Base-by-base conservation (phyloP, 2,797 vertebrate genomes). In the Enteromius viviparus region DNA sequence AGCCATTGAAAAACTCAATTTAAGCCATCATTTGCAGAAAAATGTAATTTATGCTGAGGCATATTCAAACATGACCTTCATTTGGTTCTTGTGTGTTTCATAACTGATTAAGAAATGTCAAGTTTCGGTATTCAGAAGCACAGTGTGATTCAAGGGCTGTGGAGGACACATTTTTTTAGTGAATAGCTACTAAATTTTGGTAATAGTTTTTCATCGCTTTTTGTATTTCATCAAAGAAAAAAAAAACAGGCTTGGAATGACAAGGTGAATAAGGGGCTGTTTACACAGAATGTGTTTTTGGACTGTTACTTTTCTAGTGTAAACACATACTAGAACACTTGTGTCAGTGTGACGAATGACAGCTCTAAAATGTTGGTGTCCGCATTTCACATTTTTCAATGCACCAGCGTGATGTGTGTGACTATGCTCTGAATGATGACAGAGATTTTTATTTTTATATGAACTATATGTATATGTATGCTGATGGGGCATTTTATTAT, bases 401-500 rank as follows among this genome's bases (percentile, higher is more conserved):
- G 58, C 11, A 60, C 58, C 26, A 1, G 4, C 12, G 11, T 26
- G 11, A 60, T 26, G 23, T 60, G 23, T 12, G 58, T 62, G 12
- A 29, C 58, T 62, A 29, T 29, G 29, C 12, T 23, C 23, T 60
- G 26, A 26, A 26, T 26, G 11, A 37, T 66, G 32, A 66, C 9
- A 21, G 32, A 37, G n/a, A 37, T 66, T 66, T 9, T 65, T 0
- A 34, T 34, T 21, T 65, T 66, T 66, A 21, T 17, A 3, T 21
- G 8, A 37, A 40, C 19, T 21, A n/a, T n/a, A 2, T 10, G 49
- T 81, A 85, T 87, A 62, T 80, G 78, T 85, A 40, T 87, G 80
- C 78, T 87, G 87, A 87, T 83, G 88, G 89, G 72, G 79, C 84
- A 85, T 80, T 65, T 69, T 23, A 68, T 60, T 72, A 66, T 78